Percentiles rank a stretch among this genome's conserved stretches.
These are phyloP conservation scores for Hydropsyche tenuis DNA, from an alignment of 1,140 invertebrate species.

Conservation along the genomic window DNA sequence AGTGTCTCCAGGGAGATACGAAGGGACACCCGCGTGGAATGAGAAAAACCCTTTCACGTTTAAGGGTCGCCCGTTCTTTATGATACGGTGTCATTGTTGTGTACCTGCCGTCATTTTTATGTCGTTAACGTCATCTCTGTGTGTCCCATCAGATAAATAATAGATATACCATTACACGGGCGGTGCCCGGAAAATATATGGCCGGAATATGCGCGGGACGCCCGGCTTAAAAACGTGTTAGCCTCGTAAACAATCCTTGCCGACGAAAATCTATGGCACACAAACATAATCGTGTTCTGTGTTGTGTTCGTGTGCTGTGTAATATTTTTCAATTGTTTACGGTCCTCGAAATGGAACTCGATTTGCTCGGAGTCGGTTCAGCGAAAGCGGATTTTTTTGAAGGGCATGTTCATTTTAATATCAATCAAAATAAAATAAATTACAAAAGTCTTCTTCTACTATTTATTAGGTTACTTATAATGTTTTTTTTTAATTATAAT, in stretches of 20 bases:
- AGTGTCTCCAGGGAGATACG: not conserved
- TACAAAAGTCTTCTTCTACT: too few relatives aligned
- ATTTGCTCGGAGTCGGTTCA: too few relatives aligned
- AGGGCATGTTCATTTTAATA: too few relatives aligned
- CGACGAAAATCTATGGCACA: conserved; percentile 12
- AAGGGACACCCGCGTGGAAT: not conserved
- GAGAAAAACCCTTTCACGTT: conserved; percentile 32
- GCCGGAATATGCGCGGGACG: not conserved
- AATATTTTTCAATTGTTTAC: too few relatives aligned
- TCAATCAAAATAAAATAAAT: too few relatives aligned
- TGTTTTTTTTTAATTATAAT: too few relatives aligned
- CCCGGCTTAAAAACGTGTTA: conserved; percentile 30
- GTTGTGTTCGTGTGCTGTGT: too few relatives aligned
- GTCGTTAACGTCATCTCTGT: conserved; percentile 33
- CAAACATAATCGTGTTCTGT: too few relatives aligned
- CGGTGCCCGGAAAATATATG: conserved; percentile 1
- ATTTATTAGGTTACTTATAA: too few relatives aligned
- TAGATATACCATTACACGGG: conserved; percentile 29
- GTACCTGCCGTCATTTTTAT: conserved; percentile 34
- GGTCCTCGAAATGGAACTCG: too few relatives aligned
- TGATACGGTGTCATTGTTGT: conserved; percentile 35
- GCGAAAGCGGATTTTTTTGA: too few relatives aligned
- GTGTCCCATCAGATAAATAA: conserved; percentile 33
- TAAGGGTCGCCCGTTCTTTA: conserved; percentile 34
- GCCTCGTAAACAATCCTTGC: conserved; percentile 14